phyloP scores from a whole-genome alignment of 2,113 vertebrate genomes.

The Tamias sibiricus region DNA sequence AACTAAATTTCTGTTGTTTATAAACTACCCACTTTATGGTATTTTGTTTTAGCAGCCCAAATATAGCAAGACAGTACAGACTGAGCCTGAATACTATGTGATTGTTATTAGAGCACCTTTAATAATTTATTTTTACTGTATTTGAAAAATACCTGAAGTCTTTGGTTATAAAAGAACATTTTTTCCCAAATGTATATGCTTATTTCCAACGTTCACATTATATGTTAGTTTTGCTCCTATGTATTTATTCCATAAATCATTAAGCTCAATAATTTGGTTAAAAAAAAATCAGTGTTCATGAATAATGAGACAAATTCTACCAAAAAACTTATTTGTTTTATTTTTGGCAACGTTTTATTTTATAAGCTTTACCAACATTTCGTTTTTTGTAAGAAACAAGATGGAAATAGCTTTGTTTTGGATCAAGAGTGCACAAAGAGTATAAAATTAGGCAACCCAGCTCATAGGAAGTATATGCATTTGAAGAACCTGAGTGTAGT shows the following conservation, averaged over 20 bases:
- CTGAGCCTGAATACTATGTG: no score
- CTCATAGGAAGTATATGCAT: not conserved
- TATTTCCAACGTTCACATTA: not conserved
- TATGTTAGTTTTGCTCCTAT: not conserved
- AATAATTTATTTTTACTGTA: not conserved
- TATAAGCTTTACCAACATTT: not conserved
- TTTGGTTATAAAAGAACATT: not conserved
- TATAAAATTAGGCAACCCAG: not conserved
- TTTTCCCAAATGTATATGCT: not conserved
- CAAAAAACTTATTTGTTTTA: not conserved
- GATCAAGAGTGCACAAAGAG: not conserved
- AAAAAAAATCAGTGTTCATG: not conserved
- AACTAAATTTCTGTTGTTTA: no score
- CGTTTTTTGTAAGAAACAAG: not conserved
- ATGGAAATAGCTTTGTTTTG: not conserved
- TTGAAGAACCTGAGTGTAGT: not conserved
- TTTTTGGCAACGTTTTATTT: not conserved
- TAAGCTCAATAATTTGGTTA: slow-evolving; percentile 12
- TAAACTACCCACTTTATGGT: no score
- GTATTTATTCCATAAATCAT: not conserved
- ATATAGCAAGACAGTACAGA: no score
- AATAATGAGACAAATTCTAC: not conserved
- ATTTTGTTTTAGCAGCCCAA: no score
- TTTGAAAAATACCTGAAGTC: not conserved
- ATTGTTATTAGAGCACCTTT: not conserved